These are phyloP conservation scores for Pangasianodon hypophthalmus DNA, from an alignment of 2,113 vertebrate genomes.

Conservation along the genomic window DNA sequence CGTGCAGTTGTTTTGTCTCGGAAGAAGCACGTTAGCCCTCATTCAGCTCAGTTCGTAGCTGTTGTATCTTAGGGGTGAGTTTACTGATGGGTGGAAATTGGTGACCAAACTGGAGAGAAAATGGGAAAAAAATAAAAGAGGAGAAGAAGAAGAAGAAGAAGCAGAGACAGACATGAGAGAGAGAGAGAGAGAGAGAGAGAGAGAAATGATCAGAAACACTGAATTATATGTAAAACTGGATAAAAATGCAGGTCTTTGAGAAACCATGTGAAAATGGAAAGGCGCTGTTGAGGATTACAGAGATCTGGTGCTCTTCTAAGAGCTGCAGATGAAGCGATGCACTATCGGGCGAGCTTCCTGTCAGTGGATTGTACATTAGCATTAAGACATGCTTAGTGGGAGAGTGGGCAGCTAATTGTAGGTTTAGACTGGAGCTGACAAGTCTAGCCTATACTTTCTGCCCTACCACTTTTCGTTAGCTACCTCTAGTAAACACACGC, in stretches of 20 bases:
- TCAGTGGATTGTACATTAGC: background rate
- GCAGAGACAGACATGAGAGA: background rate
- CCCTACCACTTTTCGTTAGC: background rate
- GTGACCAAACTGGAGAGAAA: background rate
- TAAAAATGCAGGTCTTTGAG: background rate
- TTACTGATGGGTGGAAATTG: background rate
- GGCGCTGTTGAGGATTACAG: background rate
- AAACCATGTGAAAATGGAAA: background rate
- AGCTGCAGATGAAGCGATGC: background rate
- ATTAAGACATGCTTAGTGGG: background rate
- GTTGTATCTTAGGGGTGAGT: background rate
- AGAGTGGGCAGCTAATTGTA: conserved; percentile 14
- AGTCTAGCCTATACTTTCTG: background rate
- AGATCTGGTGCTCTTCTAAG: background rate
- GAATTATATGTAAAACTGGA: background rate
- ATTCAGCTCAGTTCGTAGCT: background rate
- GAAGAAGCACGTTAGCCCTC: background rate
- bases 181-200: no score
- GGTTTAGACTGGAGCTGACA: conserved; percentile 37
- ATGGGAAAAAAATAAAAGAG: background rate
- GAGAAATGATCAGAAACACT: background rate
- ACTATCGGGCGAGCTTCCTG: background rate
- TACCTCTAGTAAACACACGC: background rate
- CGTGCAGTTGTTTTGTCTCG: no score
- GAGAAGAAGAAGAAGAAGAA: background rate